Base-by-base conservation (phyloP, 2,888 invertebrate species). In the Coenonympha glycerion region DNA sequence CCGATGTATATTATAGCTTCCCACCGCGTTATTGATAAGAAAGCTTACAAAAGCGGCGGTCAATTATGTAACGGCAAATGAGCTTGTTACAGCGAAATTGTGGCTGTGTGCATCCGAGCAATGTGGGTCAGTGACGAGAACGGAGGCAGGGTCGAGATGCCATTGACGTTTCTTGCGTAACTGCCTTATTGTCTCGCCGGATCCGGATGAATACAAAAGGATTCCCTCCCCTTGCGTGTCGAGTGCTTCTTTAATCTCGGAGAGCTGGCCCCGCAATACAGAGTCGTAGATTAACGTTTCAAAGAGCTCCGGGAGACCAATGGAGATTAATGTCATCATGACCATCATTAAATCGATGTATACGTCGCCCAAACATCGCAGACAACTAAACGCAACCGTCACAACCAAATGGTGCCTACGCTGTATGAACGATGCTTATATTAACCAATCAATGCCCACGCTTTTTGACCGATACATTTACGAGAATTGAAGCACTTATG, bases 51-150 rank as follows among this genome's bases (percentile, higher is more conserved):
- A 18, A 8, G 39, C 39, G 15, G 9, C 8, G 21, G 21, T 15
- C n/a, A 44, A 44, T 44, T 30, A 21, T 31, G 31, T 44, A 74
- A 77, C 71, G 67, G 69, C 44, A 52, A 58, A 56, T 53, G 47
- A 49, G 52, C 55, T 59, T 59, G 60, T 59, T 72, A 69, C 70
- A 71, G 76, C 76, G 79, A 78, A 79, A 79, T 79, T 76, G 79
- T 75, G 76, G 76, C 77, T 79, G 70, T 71, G 72, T 71, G 67
- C 70, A 71, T 70, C 69, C 73, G 73, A 56, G 57, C 49, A 51
- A 85, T 83, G 83, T 85, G 84, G 84, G 86, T 84, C 86, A 84
- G 77, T 83, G 78, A 78, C 81, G 76, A 83, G 80, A 81, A 76
- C 74, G 69, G 75, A 76, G 71, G 76, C 84, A 82, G 83, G 85